A percentile compares a stretch with the other conserved stretches of the same genome.
These are phyloP conservation scores for Hydrotaea diabolus DNA, from an alignment of 2,888 invertebrate genomes.

Conservation along the genomic window DNA sequence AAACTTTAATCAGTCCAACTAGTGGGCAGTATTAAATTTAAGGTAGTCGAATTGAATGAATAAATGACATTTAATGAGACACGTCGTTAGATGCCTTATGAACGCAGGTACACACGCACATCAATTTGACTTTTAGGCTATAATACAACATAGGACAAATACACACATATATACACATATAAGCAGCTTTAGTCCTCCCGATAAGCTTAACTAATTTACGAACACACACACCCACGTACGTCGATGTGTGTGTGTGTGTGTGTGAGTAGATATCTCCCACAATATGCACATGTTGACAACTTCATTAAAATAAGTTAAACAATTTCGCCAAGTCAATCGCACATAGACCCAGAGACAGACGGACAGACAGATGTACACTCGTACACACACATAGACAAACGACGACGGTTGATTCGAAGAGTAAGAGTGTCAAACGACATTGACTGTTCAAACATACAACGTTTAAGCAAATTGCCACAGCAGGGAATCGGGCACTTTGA, in stretches of 20 bases:
- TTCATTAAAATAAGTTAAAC: slow-evolving; percentile 48
- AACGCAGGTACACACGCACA: too few species aligned
- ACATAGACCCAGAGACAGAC: not conserved
- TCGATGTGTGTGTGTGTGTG: not conserved
- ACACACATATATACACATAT: not conserved
- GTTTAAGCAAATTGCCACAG: slow-evolving; percentile 14
- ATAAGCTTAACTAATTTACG: not conserved
- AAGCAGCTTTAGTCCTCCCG: not conserved
- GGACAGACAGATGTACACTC: not conserved
- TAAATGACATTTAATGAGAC: too few species aligned
- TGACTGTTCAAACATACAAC: not conserved
- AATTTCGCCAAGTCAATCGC: slow-evolving; percentile 25
- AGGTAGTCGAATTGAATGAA: too few species aligned
- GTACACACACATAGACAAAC: slow-evolving; percentile 4
- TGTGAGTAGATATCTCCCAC: not conserved
- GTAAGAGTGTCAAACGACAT: slow-evolving; percentile 5
- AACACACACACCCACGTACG: not conserved
- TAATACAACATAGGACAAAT: not conserved
- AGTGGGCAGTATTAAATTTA: too few species aligned
- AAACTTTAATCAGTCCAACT: too few species aligned
- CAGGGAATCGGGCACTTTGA: not conserved
- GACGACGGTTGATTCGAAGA: not conserved
- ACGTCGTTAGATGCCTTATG: too few species aligned
- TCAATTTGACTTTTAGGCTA: too few species aligned
- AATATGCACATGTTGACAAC: slow-evolving; percentile 45